Percentiles rank a stretch among this genome's conserved stretches.
Conservation (phyloP, 2,113 vertebrate species). For the Alexandromys fortis region DNA sequence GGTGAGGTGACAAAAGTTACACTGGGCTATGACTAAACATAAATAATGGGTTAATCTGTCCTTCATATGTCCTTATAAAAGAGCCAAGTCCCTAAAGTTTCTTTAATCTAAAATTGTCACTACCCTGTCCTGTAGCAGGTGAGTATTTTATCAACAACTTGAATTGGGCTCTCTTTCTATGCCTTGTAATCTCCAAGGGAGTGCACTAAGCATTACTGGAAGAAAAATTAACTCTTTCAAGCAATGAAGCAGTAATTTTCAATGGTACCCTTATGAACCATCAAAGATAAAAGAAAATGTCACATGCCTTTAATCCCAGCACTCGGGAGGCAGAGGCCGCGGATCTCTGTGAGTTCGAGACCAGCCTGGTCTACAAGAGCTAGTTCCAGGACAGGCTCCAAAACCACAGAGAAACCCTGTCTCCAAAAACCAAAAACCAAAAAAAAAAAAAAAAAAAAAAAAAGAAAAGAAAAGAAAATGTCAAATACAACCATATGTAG, state of each 20-base stretch:
- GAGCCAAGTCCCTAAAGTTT: background rate
- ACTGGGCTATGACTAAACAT: background rate
- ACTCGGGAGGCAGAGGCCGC: too few species aligned
- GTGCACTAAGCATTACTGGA: constrained; percentile 31
- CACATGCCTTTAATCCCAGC: background rate
- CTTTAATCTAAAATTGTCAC: background rate
- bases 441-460: too few species aligned
- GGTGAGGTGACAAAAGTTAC: background rate
- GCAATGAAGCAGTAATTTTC: constrained; percentile 36
- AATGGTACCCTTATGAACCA: constrained; percentile 25
- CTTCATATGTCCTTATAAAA: background rate
- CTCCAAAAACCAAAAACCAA: too few species aligned
- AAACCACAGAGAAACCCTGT: too few species aligned
- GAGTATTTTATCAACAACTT: constrained; percentile 27
- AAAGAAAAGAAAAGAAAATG: background rate
- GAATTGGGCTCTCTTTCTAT: background rate
- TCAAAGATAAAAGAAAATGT: constrained; percentile 21
- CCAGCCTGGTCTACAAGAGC: too few species aligned
- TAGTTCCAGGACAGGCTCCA: too few species aligned
- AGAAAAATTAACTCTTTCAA: constrained; percentile 54
- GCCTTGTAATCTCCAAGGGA: background rate
- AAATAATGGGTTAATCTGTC: background rate
- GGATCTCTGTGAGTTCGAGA: too few species aligned
- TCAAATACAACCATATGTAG: constrained; percentile 46
- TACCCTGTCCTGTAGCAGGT: background rate